Evolutionary conservation across 2,888 invertebrate species (phyloP).

Genomic region (Euplagia quadripunctaria): DNA sequence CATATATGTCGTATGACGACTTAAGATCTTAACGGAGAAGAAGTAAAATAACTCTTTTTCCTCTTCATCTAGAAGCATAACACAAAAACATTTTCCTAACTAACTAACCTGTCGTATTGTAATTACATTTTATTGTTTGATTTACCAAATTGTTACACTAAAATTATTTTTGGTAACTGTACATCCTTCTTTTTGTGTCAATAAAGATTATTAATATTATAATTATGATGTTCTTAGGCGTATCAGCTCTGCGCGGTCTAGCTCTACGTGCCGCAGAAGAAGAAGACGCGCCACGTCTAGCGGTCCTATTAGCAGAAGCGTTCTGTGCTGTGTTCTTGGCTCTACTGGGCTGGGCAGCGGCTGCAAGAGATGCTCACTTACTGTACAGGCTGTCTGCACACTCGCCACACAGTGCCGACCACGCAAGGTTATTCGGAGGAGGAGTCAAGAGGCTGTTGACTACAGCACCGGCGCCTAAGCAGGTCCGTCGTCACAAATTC

Average conservation of each 20-base stretch:
- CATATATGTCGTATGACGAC: too few species aligned
- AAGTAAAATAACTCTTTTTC: too few species aligned
- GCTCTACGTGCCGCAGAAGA: slow-evolving; percentile 98
- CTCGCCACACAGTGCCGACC: slow-evolving; percentile 92
- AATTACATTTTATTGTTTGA: too few species aligned
- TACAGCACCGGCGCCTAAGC: slow-evolving; percentile 89
- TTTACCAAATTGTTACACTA: too few species aligned
- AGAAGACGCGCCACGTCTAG: slow-evolving; percentile 96
- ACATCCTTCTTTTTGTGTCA: too few species aligned
- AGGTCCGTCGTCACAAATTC: slow-evolving; percentile 59
- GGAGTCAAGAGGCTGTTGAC: slow-evolving; percentile 95
- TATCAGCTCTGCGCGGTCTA: slow-evolving; percentile 96
- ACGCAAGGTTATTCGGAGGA: slow-evolving; percentile 95
- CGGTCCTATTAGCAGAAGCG: slow-evolving; percentile 96
- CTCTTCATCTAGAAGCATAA: too few species aligned
- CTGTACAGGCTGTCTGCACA: slow-evolving; percentile 95
- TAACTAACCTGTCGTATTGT: too few species aligned
- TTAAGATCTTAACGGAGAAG: too few species aligned
- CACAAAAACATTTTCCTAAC: too few species aligned
- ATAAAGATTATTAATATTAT: background rate
- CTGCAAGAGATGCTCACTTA: slow-evolving; percentile 97
- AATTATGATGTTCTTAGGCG: slow-evolving; percentile 85
- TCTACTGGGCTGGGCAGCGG: slow-evolving; percentile 96
- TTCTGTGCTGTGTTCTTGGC: slow-evolving; percentile 98
- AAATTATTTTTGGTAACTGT: too few species aligned